Evolutionary conservation across 2,888 invertebrate species (phyloP).

Genomic region (Mylabris sibirica): DNA sequence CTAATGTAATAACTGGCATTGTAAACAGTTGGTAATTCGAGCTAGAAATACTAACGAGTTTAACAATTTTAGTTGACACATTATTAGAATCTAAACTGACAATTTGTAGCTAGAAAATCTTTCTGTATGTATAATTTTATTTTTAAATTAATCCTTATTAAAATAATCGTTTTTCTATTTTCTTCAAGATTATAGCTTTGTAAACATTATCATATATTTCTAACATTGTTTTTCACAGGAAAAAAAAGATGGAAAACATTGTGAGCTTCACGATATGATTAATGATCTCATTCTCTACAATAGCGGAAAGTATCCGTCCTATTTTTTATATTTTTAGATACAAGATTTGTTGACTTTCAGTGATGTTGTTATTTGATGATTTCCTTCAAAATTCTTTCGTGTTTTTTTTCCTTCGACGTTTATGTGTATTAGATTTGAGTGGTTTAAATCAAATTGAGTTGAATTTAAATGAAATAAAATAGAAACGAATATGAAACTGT

Average conservation of each 20-base stretch:
- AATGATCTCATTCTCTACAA: neutral
- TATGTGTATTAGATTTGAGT: neutral
- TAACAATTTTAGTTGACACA: neutral
- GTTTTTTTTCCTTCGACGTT: too few species aligned
- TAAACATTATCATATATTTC: neutral
- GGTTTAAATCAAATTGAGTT: neutral
- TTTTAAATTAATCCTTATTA: neutral
- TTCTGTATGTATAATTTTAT: neutral
- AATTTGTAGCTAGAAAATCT: too few species aligned
- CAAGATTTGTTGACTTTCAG: neutral
- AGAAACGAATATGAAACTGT: too few species aligned
- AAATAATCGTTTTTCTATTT: neutral
- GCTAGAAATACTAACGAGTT: too few species aligned
- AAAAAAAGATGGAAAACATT: neutral
- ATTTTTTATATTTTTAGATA: conserved; percentile 5
- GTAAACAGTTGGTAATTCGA: too few species aligned
- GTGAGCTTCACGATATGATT: neutral
- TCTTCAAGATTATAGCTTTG: neutral
- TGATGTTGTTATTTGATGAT: neutral
- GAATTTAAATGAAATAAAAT: too few species aligned
- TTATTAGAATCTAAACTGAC: too few species aligned
- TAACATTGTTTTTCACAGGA: neutral
- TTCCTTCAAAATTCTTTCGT: neutral
- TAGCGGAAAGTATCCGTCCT: neutral
- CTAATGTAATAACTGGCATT: too few species aligned